Conservation (phyloP, 92 coral and sea anemone species). For the Hydrozoanthus gracilis region DNA sequence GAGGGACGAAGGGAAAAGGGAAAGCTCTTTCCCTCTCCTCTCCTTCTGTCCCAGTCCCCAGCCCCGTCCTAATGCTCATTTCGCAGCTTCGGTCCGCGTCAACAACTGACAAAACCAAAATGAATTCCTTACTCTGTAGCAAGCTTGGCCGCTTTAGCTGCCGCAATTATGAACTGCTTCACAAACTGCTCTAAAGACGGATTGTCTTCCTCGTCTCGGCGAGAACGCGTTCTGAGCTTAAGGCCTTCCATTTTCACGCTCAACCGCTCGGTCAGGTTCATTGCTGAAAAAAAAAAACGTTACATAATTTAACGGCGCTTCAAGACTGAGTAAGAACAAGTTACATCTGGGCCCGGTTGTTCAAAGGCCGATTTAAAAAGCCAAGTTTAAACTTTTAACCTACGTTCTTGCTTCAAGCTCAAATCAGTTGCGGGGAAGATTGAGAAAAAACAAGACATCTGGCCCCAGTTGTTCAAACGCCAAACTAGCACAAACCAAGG, state of each 20-base stretch:
- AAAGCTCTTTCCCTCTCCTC: no score
- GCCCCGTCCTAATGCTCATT: no score
- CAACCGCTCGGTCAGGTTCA: constrained; percentile 20
- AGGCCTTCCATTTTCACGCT: constrained; percentile 29
- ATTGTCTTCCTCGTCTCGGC: background rate
- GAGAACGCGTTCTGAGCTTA: constrained; percentile 20
- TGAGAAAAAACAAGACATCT: no score
- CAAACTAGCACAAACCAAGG: no score
- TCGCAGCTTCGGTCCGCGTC: no score
- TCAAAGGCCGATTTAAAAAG: background rate
- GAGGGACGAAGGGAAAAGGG: no score
- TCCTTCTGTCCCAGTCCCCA: no score
- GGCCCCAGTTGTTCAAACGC: no score
- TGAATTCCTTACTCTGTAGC: constrained; percentile 30
- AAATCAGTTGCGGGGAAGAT: no score
- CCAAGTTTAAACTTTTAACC: no score
- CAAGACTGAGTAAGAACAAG: background rate
- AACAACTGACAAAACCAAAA: no score
- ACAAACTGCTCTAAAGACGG: background rate
- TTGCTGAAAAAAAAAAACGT: constrained; percentile 10
- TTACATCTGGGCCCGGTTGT: background rate
- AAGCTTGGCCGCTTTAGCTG: constrained; percentile 27
- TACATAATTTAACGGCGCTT: background rate
- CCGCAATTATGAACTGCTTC: constrained; percentile 36
- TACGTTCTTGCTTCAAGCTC: no score